These are phyloP conservation scores for Ganaspis brasiliensis DNA, from an alignment of 2,888 invertebrate genomes.

Conservation along the genomic window DNA sequence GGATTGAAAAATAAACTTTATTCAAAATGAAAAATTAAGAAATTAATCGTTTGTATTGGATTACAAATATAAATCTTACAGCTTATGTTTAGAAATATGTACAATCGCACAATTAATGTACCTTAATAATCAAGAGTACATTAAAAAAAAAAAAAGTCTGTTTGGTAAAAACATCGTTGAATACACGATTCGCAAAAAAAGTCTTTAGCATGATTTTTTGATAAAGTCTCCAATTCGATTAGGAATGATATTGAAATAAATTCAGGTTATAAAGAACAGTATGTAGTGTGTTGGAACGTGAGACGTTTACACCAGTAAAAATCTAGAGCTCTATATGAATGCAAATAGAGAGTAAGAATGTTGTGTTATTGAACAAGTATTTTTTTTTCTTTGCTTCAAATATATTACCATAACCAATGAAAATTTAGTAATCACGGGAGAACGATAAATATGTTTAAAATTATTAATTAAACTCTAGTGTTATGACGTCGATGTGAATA, in stretches of 20 bases:
- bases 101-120: constrained; percentile 69
- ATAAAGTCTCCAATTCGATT: constrained; percentile 32
- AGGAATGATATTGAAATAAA: constrained; percentile 34
- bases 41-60: constrained; percentile 73
- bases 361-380: constrained; percentile 19
- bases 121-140: constrained; percentile 61
- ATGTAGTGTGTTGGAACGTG: neutral
- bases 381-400: constrained; percentile 7
- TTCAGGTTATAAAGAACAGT: neutral
- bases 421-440: constrained; percentile 27
- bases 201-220: constrained; percentile 51
- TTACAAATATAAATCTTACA: constrained; percentile 77
- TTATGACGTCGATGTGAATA: constrained; percentile 44
- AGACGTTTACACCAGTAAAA: constrained; percentile 6
- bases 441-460: constrained; percentile 40
- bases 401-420: constrained; percentile 31
- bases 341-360: constrained; percentile 23
- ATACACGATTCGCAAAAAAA: neutral
- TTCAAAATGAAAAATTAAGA: constrained; percentile 75
- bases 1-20: constrained; percentile 68
- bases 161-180: constrained; percentile 42
- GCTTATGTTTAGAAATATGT: constrained; percentile 78
- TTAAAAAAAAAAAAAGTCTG: constrained; percentile 47
- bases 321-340: constrained; percentile 7
- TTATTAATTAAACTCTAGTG: constrained; percentile 29